Evolutionary conservation across 1,140 invertebrate species (phyloP), one percentile per base, ranked within the genome.

Genomic region (Phthorimaea operculella): DNA sequence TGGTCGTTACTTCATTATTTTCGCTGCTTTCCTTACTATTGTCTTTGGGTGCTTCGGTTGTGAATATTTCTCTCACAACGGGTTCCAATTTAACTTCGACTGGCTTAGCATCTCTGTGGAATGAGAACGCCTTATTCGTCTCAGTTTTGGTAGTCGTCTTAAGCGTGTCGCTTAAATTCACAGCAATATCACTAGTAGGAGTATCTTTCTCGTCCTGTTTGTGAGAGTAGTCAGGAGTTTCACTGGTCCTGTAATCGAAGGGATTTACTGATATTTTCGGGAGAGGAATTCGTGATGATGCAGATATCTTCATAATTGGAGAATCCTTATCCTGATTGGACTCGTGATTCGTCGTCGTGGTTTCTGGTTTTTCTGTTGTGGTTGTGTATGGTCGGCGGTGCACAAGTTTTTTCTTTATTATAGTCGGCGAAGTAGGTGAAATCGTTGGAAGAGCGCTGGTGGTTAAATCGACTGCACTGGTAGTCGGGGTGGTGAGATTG

Each of bases 131-230:
- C 52, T 72, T 67, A 9, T 65, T 55, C 8, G 3, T 2, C 16
- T 47, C 44, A 9, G 44, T 47, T 47, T 47, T 47, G 14, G 3
- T 50, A 1, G 66, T 67, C 17, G 62, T 72, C 58, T 72, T 79
- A 5, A 72, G 56, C 9, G 64, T 66, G 52, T 85, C 79, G 28
- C 55, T 72, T 52, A 81, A 62, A 57, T 71, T 81, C 14, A 86
- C 73, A 6, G 80, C 64, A 12, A 86, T 73, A 48, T 87, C 84
- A 58, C 85, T 87, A 12, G 84, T 86, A 9, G 85, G 85, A 12
- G 85, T 87, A 33, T 87, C 85, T 58, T 87, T 87, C 64, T 87
- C 85, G 52, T 87, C 85, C 57, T 87, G 85, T 49, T 87, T 87
- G 55, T 87, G 85, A 34, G 69, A 81, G 53, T 85, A 85, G 60